Evolutionary conservation across 2,888 invertebrate species (phyloP).

Genomic region (Loripinus fragilis): DNA sequence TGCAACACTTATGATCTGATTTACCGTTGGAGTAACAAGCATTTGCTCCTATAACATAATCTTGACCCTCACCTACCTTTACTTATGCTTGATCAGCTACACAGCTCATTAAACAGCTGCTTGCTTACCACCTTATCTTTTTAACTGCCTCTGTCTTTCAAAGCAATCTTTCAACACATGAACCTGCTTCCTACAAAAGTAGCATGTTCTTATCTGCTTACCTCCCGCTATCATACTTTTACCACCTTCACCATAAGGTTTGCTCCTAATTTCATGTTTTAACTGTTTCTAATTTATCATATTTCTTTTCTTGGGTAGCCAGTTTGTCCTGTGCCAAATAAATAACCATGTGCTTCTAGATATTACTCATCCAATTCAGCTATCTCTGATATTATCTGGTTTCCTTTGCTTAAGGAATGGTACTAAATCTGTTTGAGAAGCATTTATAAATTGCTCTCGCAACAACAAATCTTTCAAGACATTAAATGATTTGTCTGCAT

Average conservation of each 20-base stretch:
- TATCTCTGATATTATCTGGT: constrained; percentile 16
- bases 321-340: neutral
- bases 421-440: neutral
- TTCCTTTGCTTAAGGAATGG: constrained; percentile 27
- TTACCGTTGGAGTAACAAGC: neutral
- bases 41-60: neutral
- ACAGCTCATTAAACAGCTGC: neutral
- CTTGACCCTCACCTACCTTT: too few relatives aligned
- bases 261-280: neutral
- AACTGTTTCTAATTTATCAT: neutral
- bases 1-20: constrained; percentile 6
- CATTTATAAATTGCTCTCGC: constrained; percentile 26
- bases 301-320: neutral
- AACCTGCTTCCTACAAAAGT: neutral
- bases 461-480: constrained; percentile 19
- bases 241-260: neutral
- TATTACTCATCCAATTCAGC: constrained; percentile 28
- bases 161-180: constrained; percentile 1
- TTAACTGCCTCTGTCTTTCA: neutral
- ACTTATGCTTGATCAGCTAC: too few relatives aligned
- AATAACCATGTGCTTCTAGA: constrained; percentile 31
- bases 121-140: neutral
- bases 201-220: neutral
- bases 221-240: neutral
- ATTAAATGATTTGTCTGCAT: neutral